These are phyloP conservation scores for Cossypha heuglini DNA, from an alignment of 2,797 vertebrate species.

Conservation along the genomic window DNA sequence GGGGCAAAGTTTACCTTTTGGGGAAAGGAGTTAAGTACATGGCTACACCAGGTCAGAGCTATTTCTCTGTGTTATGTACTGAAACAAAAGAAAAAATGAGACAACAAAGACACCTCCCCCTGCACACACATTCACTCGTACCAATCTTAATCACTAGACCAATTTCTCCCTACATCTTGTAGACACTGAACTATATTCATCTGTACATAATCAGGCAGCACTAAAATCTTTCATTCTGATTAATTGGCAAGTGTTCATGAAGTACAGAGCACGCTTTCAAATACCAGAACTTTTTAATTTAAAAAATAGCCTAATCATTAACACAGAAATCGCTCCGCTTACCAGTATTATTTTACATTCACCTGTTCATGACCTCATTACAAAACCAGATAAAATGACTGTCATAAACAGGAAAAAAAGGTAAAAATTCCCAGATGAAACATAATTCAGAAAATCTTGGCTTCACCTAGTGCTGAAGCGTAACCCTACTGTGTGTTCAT, in stretches of 20 bases:
- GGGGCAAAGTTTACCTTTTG: slow-evolving; percentile 65
- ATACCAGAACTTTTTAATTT: slow-evolving; percentile 78
- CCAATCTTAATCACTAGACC: slow-evolving; percentile 28
- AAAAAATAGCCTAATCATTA: slow-evolving; percentile 79
- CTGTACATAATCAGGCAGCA: slow-evolving; percentile 68
- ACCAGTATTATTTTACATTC: slow-evolving; percentile 79
- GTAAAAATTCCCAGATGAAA: slow-evolving; percentile 79
- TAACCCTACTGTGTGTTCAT: slow-evolving; percentile 72
- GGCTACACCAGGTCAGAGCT: slow-evolving; percentile 36
- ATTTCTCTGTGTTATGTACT: slow-evolving; percentile 62
- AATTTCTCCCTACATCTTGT: slow-evolving; percentile 45
- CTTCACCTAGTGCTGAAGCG: slow-evolving; percentile 74
- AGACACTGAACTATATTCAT: slow-evolving; percentile 66
- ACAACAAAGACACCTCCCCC: slow-evolving; percentile 34
- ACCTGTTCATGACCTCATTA: slow-evolving; percentile 82
- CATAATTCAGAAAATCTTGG: slow-evolving; percentile 80
- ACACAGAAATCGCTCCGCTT: slow-evolving; percentile 74
- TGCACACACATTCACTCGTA: neutral
- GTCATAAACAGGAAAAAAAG: slow-evolving; percentile 78
- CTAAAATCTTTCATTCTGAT: slow-evolving; percentile 76
- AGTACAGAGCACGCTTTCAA: slow-evolving; percentile 70
- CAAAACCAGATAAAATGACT: slow-evolving; percentile 79
- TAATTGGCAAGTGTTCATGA: slow-evolving; percentile 73
- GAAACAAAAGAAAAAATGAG: slow-evolving; percentile 58
- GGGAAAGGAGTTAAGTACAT: slow-evolving; percentile 62